These are phyloP conservation scores for Scalopus aquaticus DNA, from an alignment of 2,113 vertebrate genomes.

Conservation along the genomic window DNA sequence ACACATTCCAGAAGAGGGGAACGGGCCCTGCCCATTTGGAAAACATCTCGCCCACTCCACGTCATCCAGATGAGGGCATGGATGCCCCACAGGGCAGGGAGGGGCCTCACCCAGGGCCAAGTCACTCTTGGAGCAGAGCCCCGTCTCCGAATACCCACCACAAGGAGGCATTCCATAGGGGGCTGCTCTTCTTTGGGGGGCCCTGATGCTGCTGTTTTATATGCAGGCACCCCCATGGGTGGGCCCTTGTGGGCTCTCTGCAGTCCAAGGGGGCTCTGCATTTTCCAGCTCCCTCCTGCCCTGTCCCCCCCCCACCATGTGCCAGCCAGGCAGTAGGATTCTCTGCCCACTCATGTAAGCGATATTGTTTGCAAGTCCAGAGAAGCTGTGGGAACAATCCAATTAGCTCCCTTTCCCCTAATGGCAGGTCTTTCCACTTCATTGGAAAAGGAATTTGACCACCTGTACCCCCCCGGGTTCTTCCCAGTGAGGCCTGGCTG, in stretches of 20 bases:
- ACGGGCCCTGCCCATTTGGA: not conserved
- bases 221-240: not conserved
- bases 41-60: not conserved
- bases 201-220: not conserved
- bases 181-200: not conserved
- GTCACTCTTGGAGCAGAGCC: not conserved
- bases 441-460: not conserved
- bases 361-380: not conserved
- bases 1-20: not conserved
- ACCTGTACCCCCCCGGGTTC: not conserved
- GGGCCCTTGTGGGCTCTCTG: not conserved
- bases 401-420: not conserved
- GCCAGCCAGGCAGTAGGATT: no score
- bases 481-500: not conserved
- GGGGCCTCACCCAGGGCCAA: not conserved
- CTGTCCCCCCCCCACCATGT: accelerated
- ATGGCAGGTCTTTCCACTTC: not conserved
- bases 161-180: not conserved
- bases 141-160: not conserved
- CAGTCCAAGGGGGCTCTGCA: not conserved
- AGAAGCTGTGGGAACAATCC: not conserved
- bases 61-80: not conserved
- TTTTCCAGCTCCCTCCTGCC: not conserved
- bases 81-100: not conserved
- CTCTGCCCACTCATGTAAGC: not conserved